phyloP scores from a whole-genome alignment of 2,888 invertebrate species.

The Synanthedon myopaeformis region DNA sequence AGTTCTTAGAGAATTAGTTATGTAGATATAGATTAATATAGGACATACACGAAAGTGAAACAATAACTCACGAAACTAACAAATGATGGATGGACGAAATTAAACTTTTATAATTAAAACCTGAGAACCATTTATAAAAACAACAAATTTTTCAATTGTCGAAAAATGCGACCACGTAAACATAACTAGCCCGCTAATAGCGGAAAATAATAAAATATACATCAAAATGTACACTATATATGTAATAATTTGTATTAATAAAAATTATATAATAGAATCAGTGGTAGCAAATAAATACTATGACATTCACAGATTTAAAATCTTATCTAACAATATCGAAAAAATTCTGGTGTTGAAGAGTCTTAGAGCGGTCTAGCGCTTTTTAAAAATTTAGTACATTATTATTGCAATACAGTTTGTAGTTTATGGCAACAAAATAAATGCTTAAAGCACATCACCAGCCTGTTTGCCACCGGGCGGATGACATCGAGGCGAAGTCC shows the following conservation, averaged over 20 bases:
- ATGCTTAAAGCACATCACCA: slow-evolving; percentile 72
- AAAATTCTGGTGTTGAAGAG: slow-evolving; percentile 54
- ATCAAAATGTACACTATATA: slow-evolving; percentile 71
- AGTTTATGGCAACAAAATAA: slow-evolving; percentile 71
- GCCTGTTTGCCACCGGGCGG: slow-evolving; percentile 53
- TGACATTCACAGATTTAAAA: slow-evolving; percentile 71
- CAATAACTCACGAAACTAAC: slow-evolving; percentile 44
- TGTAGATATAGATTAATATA: slow-evolving; percentile 13
- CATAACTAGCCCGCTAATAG: slow-evolving; percentile 57
- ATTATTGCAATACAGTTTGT: slow-evolving; percentile 69
- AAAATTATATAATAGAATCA: slow-evolving; percentile 64
- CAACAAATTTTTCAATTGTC: slow-evolving; percentile 65
- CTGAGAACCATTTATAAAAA: slow-evolving; percentile 52
- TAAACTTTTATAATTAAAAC: slow-evolving; percentile 26
- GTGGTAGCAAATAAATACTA: slow-evolving; percentile 69
- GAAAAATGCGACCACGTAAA: slow-evolving; percentile 57
- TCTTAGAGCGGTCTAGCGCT: slow-evolving; percentile 60
- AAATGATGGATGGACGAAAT: slow-evolving; percentile 48
- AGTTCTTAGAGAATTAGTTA: slow-evolving; percentile 48
- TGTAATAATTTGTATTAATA: slow-evolving; percentile 63
- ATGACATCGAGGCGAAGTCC: slow-evolving; percentile 56
- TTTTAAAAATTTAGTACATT: slow-evolving; percentile 67
- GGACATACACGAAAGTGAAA: slow-evolving; percentile 22
- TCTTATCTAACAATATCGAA: slow-evolving; percentile 69
- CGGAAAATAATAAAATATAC: slow-evolving; percentile 68